These are phyloP conservation scores for Acanthurus tractus DNA, from an alignment of 2,797 vertebrate genomes.

Conservation along the genomic window DNA sequence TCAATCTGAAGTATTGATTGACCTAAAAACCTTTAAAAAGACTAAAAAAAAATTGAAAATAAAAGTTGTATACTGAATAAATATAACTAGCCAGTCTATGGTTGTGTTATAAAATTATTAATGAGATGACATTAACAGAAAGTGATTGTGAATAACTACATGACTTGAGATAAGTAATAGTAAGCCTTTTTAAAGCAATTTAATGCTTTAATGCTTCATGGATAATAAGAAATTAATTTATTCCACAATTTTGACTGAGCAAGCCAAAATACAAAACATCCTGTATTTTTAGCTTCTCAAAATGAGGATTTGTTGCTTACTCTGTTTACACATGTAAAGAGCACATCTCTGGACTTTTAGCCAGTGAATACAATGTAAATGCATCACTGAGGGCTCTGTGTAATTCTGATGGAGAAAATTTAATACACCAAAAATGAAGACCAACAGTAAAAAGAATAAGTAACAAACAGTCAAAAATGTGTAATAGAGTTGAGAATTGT, in stretches of 20 bases:
- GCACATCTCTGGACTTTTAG: background rate
- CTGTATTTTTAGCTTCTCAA: background rate
- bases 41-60: background rate
- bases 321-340: background rate
- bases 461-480: background rate
- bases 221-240: conserved; percentile 4
- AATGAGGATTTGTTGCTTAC: background rate
- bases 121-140: background rate
- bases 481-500: background rate
- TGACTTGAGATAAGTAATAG: background rate
- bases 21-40: background rate
- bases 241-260: background rate
- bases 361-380: background rate
- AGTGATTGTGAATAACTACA: background rate
- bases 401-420: background rate
- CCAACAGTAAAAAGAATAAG: background rate
- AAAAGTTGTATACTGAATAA: conserved; percentile 4
- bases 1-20: conserved; percentile 29
- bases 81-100: background rate
- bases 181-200: background rate
- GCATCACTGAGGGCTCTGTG: background rate
- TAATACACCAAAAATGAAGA: background rate
- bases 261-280: background rate
- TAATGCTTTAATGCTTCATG: background rate
- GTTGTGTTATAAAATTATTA: conserved; percentile 6